These are phyloP conservation scores for Trogon surrucura DNA, from an alignment of 2,113 vertebrate species.

Conservation along the genomic window DNA sequence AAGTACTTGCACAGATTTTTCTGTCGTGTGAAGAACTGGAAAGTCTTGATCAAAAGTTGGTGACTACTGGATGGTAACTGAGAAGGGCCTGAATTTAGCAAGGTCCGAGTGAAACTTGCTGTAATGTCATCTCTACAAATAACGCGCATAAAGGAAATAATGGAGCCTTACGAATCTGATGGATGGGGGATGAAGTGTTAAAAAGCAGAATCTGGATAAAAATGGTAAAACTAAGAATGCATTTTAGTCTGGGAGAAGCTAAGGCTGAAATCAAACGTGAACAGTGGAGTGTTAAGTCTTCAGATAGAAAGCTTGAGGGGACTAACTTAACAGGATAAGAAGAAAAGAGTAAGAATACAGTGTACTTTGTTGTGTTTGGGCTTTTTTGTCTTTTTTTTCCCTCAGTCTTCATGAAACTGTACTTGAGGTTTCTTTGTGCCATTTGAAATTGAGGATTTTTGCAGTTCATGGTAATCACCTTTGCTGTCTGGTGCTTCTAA, in stretches of 20 bases:
- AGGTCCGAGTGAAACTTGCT: background rate
- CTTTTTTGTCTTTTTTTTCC: background rate
- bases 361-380: background rate
- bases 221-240: background rate
- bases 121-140: background rate
- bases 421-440: background rate
- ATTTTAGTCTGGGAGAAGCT: background rate
- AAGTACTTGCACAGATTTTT: background rate
- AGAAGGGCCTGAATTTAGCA: background rate
- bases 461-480: background rate
- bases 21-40: background rate
- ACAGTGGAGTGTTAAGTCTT: background rate
- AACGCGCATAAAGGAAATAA: too few relatives aligned
- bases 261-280: background rate
- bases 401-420: background rate
- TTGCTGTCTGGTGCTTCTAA: background rate
- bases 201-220: background rate
- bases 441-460: background rate
- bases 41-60: background rate
- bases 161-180: background rate
- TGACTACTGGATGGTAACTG: background rate
- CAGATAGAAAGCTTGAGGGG: background rate
- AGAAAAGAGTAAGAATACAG: background rate
- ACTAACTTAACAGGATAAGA: background rate
- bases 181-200: background rate